phyloP scores from a whole-genome alignment of 1,140 invertebrate genomes.

The Nephila pilipes region DNA sequence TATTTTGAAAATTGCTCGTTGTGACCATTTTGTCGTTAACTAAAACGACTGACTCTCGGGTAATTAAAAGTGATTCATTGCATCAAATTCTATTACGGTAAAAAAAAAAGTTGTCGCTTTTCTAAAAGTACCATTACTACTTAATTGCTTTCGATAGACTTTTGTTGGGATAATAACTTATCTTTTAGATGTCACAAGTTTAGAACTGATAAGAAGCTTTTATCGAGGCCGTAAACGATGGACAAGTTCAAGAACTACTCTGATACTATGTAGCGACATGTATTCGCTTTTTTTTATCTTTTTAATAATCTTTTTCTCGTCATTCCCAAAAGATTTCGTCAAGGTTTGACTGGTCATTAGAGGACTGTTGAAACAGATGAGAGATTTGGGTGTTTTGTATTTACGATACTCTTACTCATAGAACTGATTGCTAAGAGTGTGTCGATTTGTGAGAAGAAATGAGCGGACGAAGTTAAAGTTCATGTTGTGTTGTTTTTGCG shows the following conservation, averaged over 20 bases:
- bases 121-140: background rate
- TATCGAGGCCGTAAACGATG: background rate
- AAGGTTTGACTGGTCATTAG: slow-evolving; percentile 9
- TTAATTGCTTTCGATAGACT: background rate
- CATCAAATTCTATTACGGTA: no score
- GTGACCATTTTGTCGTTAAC: no score
- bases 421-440: background rate
- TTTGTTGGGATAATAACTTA: background rate
- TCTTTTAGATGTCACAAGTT: background rate
- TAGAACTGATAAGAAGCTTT: background rate
- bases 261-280: background rate
- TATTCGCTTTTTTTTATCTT: background rate
- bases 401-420: background rate
- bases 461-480: background rate
- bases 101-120: background rate
- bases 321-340: background rate
- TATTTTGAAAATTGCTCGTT: no score
- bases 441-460: background rate
- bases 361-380: background rate
- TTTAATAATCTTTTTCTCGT: background rate
- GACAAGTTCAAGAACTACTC: background rate
- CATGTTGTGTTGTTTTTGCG: background rate
- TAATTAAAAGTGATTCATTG: no score
- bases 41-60: no score
- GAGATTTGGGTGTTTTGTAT: background rate